phyloP scores from a whole-genome alignment of 1,140 invertebrate genomes.

The Ladona fulva region DNA sequence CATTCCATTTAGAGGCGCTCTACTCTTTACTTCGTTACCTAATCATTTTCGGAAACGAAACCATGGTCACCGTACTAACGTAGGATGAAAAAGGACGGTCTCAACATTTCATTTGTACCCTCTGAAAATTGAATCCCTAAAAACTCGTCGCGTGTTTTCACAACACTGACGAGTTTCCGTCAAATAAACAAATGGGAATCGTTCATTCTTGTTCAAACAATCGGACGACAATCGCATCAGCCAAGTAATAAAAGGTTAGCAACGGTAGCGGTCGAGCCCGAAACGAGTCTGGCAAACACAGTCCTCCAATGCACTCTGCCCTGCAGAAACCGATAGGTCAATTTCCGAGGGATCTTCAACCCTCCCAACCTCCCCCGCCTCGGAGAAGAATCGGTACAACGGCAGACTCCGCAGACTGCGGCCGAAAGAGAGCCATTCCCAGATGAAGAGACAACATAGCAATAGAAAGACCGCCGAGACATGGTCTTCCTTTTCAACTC shows the following conservation, averaged over 20 bases:
- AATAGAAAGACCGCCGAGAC: neutral
- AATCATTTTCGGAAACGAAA: too few species aligned
- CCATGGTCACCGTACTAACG: too few species aligned
- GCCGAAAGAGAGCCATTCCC: neutral
- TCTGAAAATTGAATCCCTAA: too few species aligned
- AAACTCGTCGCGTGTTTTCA: too few species aligned
- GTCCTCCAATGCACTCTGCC: neutral
- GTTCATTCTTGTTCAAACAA: neutral
- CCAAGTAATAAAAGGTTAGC: neutral
- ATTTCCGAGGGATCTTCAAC: neutral
- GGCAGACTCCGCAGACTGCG: neutral
- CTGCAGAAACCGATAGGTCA: neutral
- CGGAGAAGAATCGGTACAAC: too few species aligned
- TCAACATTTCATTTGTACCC: too few species aligned
- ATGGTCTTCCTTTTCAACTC: neutral
- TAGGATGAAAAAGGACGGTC: too few species aligned
- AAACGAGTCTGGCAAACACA: neutral
- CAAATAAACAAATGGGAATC: neutral
- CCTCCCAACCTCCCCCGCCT: too few species aligned
- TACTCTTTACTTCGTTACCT: too few species aligned
- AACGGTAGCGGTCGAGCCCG: neutral
- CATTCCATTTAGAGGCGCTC: too few species aligned
- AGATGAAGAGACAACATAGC: neutral
- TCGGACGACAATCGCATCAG: neutral
- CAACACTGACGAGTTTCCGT: neutral